These are phyloP conservation scores for Donacobius atricapilla DNA, from an alignment of 2,113 vertebrate species.

Conservation along the genomic window DNA sequence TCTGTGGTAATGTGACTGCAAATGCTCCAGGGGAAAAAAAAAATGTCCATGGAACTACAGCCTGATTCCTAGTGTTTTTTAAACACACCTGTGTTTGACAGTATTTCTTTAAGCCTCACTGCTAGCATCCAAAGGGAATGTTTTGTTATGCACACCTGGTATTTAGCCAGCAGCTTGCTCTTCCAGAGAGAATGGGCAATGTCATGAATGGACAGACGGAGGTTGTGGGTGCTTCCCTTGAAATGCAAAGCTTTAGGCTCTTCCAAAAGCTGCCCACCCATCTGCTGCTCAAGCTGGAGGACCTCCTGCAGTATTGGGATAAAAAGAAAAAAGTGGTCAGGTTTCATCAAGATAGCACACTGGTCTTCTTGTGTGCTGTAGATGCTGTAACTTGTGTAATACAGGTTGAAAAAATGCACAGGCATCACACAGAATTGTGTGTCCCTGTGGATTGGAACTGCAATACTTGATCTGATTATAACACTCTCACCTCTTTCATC, in stretches of 20 bases:
- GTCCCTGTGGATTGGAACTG: background rate
- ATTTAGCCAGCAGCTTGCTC: slow-evolving; percentile 92
- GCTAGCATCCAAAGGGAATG: background rate
- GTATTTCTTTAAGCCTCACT: background rate
- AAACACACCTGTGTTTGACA: background rate
- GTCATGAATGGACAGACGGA: slow-evolving; percentile 91
- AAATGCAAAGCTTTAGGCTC: slow-evolving; percentile 93
- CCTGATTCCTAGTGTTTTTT: background rate
- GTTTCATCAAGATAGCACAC: background rate
- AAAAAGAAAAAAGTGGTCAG: background rate
- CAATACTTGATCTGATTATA: background rate
- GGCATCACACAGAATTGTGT: background rate
- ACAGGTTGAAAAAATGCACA: background rate
- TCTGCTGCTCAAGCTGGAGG: slow-evolving; percentile 90
- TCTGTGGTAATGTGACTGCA: background rate
- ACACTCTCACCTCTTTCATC: accelerated
- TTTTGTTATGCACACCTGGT: slow-evolving; percentile 81
- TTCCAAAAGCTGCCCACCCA: slow-evolving; percentile 92
- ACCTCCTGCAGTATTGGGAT: slow-evolving; percentile 78
- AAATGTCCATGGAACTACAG: background rate
- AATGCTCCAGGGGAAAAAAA: background rate
- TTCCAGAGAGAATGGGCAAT: slow-evolving; percentile 90
- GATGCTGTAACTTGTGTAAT: background rate
- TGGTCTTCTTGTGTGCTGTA: background rate
- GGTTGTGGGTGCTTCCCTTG: slow-evolving; percentile 93